Base-by-base conservation (phyloP, 1,140 invertebrate genomes). In the Leucophenga varia region DNA sequence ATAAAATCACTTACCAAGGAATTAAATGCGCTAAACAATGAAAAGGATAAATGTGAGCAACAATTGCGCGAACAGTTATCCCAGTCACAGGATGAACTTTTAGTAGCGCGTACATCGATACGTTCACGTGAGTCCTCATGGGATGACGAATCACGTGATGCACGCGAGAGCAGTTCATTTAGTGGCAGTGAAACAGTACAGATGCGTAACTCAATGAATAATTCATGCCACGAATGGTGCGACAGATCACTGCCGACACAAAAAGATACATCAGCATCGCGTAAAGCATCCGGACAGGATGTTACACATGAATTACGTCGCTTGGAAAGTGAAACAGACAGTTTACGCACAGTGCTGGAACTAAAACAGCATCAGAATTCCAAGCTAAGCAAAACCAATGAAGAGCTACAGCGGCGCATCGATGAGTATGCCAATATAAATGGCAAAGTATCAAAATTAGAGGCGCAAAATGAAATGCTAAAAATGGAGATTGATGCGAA, bases 341-440 rank as follows among this genome's bases (percentile, higher is more conserved):
- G 88, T 1, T 69, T 90, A 37, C 79, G 87, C 32, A 83, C 84
- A 16, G 89, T 91, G 0, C 77, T 91, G 5, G 89, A 90, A 40
- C 64, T 90, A 16, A 86, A 87, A 59, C 84, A 85, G 72, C 80
- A 82, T 1, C 88, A 91, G 74, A 80, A 88, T 52, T 81, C 84
- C 0, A 79, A 85, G 1, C 72, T 90, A 10, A 78, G 87, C 34
- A 84, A 85, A 46, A 80, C 84, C 16, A 81, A 85, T 31, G 82
- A 83, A 5, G 79, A 84, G 52, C 74, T 84, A 20, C 65, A 79
- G 20, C 63, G 78, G 2, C 78, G 79, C 8, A 78, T 79, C 14
- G 79, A 83, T 9, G 81, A 84, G 44, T 72, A 85, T 22, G 79
- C 80, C 8, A 61, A 72, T 10, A 79, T 80, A 4, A 72, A 68